Evolutionary conservation across 2,113 vertebrate genomes (phyloP).

Genomic region (cattle (Bos taurus)): ARS-UCD2.0 NC_037332.1:96856501-96857000

Average conservation of each 20-base stretch:
- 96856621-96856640: too few relatives aligned
- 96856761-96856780: neutral
- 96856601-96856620: too few relatives aligned
- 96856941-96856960: neutral
- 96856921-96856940: neutral
- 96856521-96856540: too few relatives aligned
- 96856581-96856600: too few relatives aligned
- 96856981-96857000: constrained; percentile 7
- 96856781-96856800: neutral
- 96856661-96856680: neutral
- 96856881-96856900: neutral
- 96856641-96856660: neutral
- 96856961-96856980: neutral
- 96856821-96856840: constrained; percentile 14
- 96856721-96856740: neutral
- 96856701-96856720: neutral
- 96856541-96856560: too few relatives aligned
- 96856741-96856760: neutral
- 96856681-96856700: neutral
- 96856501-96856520: too few relatives aligned
- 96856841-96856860: neutral
- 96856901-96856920: neutral
- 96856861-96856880: neutral
- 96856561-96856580: too few relatives aligned
- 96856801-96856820: neutral